Evolutionary conservation across 2,113 vertebrate species (phyloP), one percentile per base, ranked within the genome.

Genomic region (Ammospiza nelsoni): DNA sequence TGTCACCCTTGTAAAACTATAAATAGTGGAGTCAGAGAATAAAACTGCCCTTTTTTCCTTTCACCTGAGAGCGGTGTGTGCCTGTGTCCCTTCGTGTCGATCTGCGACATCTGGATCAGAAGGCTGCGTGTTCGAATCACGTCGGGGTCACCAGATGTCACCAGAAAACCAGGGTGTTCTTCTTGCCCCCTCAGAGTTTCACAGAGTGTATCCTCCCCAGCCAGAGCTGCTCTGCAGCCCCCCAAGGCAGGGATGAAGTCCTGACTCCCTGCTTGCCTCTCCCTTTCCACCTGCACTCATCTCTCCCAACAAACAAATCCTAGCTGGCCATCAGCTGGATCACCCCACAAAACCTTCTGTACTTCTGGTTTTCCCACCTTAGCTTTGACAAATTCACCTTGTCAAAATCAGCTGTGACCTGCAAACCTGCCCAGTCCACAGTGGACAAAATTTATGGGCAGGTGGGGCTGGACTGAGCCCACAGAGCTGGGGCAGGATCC

Each of bases 71-170:
- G 35, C 35, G 35, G 35, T 35, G 35, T 35, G 35, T 35, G 35
- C 35, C 35, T 35, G 35, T 35, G 35, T 35, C 35, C 35, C 35
- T 35, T 35, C 35, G 35, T 35, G 35, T 35, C 35, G 35, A 35
- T 35, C 35, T 35, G 35, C 35, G 35, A 35, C 35, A 35, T 35
- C 35, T 35, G 35, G 97, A 98, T 98, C 97, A 97, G 97, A 98
- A 98, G 97, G 97, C 95, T 98, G 97, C 97, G 97, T 98, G 97
- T 98, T 98, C 97, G 97, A 98, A 98, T 98, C 97, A 97, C 97
- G 97, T 98, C 97, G 97, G 97, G 97, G 97, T 92, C 90, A 98
- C 35, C 35, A 35, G 35, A 35, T 35, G 35, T 35, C 35, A 35
- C 35, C 35, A 35, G 35, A 35, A 35, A 35, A 35, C 35, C 52